Percentiles rank a stretch among this genome's conserved stretches.
These are phyloP conservation scores for Gymnocephalus cernua DNA, from an alignment of 2,113 vertebrate genomes.

Conservation along the genomic window DNA sequence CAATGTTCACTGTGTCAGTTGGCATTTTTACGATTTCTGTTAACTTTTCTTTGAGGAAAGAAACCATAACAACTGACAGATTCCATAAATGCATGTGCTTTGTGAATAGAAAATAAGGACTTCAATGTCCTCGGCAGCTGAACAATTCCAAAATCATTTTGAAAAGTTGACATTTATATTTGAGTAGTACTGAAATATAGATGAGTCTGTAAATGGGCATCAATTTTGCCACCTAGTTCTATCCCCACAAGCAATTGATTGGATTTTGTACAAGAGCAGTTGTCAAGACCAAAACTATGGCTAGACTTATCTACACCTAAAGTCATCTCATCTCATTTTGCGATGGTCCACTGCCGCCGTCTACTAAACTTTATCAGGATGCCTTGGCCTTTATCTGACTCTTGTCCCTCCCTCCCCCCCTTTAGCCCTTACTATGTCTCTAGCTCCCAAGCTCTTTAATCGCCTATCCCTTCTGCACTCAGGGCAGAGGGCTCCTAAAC, in stretches of 20 bases:
- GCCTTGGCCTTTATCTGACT: slow-evolving; percentile 69
- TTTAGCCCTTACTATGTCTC: slow-evolving; percentile 59
- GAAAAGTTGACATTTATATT: slow-evolving; percentile 22
- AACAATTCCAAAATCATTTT: background rate
- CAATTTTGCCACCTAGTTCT: background rate
- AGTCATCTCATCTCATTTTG: slow-evolving; percentile 20
- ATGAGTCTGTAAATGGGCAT: slow-evolving; percentile 11
- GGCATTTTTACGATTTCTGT: slow-evolving; percentile 34
- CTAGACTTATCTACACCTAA: background rate
- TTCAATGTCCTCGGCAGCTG: background rate
- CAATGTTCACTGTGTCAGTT: slow-evolving; percentile 64
- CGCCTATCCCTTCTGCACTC: slow-evolving; percentile 61
- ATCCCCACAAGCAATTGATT: slow-evolving; percentile 12
- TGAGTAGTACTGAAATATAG: slow-evolving; percentile 20
- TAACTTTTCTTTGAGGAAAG: slow-evolving; percentile 29
- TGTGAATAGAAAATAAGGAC: slow-evolving; percentile 10
- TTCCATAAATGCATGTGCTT: background rate
- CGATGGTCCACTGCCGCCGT: background rate
- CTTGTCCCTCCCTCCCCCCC: slow-evolving; percentile 59
- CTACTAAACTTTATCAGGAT: slow-evolving; percentile 63
- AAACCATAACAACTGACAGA: slow-evolving; percentile 2
- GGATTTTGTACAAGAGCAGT: background rate
- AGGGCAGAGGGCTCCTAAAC: slow-evolving; percentile 78
- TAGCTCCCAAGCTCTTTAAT: slow-evolving; percentile 63
- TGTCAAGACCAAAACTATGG: slow-evolving; percentile 17